phyloP scores from a whole-genome alignment of 2,113 vertebrate genomes.

The human (Homo sapiens) region GRCh38 chr4:141770001-141770500 shows the following conservation, averaged over 20 bases:
- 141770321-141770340: not conserved
- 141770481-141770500: slow-evolving; percentile 23
- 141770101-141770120: not conserved
- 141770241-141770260: not conserved
- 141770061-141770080: not conserved
- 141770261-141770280: not conserved
- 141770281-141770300: slow-evolving; percentile 11
- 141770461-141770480: not conserved
- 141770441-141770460: slow-evolving; percentile 19
- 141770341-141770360: not conserved
- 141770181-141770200: not conserved
- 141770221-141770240: not conserved
- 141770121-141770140: not conserved
- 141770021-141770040: not conserved
- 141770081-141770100: not conserved
- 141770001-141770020: not conserved
- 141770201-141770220: not conserved
- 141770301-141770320: not conserved
- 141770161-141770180: not conserved
- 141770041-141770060: not conserved
- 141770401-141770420: slow-evolving; percentile 14
- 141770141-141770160: not conserved
- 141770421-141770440: not conserved
- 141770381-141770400: not conserved
- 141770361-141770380: slow-evolving; percentile 19